phyloP scores from a whole-genome alignment of 2,888 invertebrate genomes.

The Lymantria monacha region DNA sequence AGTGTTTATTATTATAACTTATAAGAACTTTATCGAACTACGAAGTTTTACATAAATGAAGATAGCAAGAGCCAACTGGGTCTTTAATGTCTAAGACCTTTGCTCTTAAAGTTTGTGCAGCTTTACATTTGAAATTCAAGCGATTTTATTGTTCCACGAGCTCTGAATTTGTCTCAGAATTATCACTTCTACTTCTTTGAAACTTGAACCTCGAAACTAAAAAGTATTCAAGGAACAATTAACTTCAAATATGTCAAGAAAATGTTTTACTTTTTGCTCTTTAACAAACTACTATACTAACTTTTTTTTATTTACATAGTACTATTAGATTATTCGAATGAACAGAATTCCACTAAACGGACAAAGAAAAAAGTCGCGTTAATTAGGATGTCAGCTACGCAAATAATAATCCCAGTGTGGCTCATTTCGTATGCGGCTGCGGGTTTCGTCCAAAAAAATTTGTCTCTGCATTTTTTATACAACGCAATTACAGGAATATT shows the following conservation, averaged over 20 bases:
- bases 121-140: conserved; percentile 63
- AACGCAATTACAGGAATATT: conserved; percentile 74
- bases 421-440: conserved; percentile 72
- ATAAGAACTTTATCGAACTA: conserved; percentile 16
- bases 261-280: conserved; percentile 17
- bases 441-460: conserved; percentile 59
- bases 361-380: conserved; percentile 70
- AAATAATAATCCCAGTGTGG: conserved; percentile 71
- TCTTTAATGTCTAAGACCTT: conserved; percentile 51
- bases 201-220: conserved; percentile 37
- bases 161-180: conserved; percentile 47
- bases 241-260: conserved; percentile 41
- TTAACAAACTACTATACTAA: not conserved
- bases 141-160: conserved; percentile 66
- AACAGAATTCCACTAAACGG: conserved; percentile 50
- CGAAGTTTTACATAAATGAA: conserved; percentile 36
- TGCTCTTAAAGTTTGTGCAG: conserved; percentile 60
- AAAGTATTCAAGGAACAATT: conserved; percentile 38
- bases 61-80: conserved; percentile 38
- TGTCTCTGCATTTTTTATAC: conserved; percentile 66
- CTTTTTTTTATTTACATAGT: too few species aligned
- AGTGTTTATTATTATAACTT: too few species aligned
- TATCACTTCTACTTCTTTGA: conserved; percentile 53
- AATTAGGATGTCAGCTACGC: conserved; percentile 76
- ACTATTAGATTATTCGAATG: conserved; percentile 48